phyloP scores from a whole-genome alignment of 2,113 vertebrate species.

The Clarias gariepinus region DNA sequence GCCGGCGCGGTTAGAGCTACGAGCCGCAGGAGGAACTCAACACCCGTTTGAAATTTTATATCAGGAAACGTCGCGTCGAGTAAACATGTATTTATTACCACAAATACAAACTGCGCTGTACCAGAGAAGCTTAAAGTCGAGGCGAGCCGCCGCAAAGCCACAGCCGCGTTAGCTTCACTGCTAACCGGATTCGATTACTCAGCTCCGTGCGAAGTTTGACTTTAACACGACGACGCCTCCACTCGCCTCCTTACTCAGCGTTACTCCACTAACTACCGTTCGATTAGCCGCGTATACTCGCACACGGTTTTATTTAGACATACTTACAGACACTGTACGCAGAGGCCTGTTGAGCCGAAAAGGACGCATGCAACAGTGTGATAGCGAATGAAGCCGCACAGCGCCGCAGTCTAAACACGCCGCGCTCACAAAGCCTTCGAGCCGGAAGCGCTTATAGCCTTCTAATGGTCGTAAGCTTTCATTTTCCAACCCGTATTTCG shows the following conservation, averaged over 20 bases:
- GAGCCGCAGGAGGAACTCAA: neutral
- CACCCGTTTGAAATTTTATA: neutral
- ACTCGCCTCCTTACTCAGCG: neutral
- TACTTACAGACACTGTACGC: conserved; percentile 49
- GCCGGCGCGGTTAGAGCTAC: neutral
- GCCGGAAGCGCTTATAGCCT: conserved; percentile 22
- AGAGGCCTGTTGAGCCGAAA: conserved; percentile 44
- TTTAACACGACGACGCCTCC: neutral
- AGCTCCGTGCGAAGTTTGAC: neutral
- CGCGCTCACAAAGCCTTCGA: conserved; percentile 24
- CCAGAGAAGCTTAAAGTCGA: too few species aligned
- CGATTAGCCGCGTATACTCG: neutral
- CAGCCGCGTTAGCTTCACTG: neutral
- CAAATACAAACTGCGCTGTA: neutral
- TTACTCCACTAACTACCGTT: too few species aligned
- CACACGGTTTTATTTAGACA: neutral
- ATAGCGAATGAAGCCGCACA: conserved; percentile 4
- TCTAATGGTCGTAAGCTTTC: neutral
- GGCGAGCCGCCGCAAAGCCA: neutral
- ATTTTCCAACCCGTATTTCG: conserved; percentile 6
- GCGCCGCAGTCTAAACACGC: conserved; percentile 18
- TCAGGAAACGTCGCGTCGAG: too few species aligned
- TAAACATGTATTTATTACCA: neutral
- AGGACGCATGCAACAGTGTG: conserved; percentile 37
- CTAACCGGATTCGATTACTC: neutral